A percentile compares a stretch with the other conserved stretches of the same genome.
Conservation (phyloP, 1,140 invertebrate genomes). For the Hypsibius dujardini region DNA sequence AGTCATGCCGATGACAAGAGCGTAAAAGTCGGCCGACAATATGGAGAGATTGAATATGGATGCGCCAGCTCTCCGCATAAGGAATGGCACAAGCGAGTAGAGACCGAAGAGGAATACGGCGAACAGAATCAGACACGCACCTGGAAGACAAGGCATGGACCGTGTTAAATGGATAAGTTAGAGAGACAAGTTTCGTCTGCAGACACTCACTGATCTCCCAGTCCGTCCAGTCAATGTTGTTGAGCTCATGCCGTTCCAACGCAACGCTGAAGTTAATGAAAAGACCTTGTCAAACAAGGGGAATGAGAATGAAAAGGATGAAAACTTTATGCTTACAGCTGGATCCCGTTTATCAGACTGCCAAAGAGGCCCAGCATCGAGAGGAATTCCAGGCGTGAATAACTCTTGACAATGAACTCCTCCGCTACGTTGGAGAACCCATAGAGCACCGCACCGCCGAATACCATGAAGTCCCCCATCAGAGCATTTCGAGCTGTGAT, state of each 20-base stretch:
- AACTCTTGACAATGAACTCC: slow-evolving; percentile 61
- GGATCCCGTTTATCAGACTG: slow-evolving; percentile 53
- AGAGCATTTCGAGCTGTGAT: slow-evolving; percentile 53
- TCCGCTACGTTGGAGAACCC: slow-evolving; percentile 62
- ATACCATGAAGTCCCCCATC: slow-evolving; percentile 62
- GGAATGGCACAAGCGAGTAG: slow-evolving; percentile 54
- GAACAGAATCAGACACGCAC: slow-evolving; percentile 42
- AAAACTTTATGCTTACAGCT: slow-evolving; percentile 44
- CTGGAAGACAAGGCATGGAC: slow-evolving; percentile 27
- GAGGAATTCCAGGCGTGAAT: slow-evolving; percentile 61
- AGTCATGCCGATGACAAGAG: slow-evolving; percentile 56
- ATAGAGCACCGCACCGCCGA: slow-evolving; percentile 59
- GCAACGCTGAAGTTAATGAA: slow-evolving; percentile 32
- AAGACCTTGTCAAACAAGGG: slow-evolving; percentile 16
- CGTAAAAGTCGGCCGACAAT: slow-evolving; percentile 66
- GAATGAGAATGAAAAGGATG: neutral
- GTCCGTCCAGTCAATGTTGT: slow-evolving; percentile 39
- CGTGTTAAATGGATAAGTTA: slow-evolving; percentile 12
- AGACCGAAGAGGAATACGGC: slow-evolving; percentile 51
- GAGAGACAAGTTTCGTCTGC: slow-evolving; percentile 18
- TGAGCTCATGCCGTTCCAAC: slow-evolving; percentile 38
- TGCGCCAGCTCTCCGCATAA: slow-evolving; percentile 56
- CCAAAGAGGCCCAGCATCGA: slow-evolving; percentile 66
- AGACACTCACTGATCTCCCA: slow-evolving; percentile 33
- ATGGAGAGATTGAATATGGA: slow-evolving; percentile 62